phyloP scores from a whole-genome alignment of 2,888 invertebrate genomes.

The Phaonia tiefii region DNA sequence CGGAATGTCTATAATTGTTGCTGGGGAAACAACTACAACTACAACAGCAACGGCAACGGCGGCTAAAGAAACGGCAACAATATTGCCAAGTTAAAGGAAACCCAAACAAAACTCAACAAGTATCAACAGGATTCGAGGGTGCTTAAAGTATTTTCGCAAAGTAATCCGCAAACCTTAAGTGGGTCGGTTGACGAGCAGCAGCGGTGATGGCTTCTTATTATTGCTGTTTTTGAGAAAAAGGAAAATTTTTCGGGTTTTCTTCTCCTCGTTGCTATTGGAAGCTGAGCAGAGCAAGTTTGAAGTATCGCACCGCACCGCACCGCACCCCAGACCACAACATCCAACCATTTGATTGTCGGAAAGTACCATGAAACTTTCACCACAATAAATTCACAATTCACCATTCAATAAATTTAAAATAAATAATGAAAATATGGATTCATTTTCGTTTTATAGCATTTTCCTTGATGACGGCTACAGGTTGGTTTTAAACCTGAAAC shows the following conservation, averaged over 20 bases:
- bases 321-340: slow-evolving; percentile 11
- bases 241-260: slow-evolving; percentile 33
- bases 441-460: background rate
- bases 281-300: slow-evolving; percentile 15
- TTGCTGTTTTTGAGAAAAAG: slow-evolving; percentile 35
- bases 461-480: too few relatives aligned
- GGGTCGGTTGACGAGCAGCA: slow-evolving; percentile 57
- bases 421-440: slow-evolving; percentile 20
- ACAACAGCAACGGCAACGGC: background rate
- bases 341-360: slow-evolving; percentile 20
- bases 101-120: slow-evolving; percentile 64
- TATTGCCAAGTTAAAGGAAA: slow-evolving; percentile 32
- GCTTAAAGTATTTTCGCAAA: slow-evolving; percentile 65
- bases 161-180: slow-evolving; percentile 65
- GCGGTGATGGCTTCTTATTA: slow-evolving; percentile 13
- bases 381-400: slow-evolving; percentile 16
- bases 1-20: slow-evolving; percentile 31
- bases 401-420: slow-evolving; percentile 30
- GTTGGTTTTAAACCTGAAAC: too few relatives aligned
- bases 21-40: slow-evolving; percentile 1
- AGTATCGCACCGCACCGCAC: slow-evolving; percentile 12
- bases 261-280: slow-evolving; percentile 37
- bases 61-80: slow-evolving; percentile 11
- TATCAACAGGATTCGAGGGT: slow-evolving; percentile 63
- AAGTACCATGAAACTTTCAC: background rate